These are phyloP conservation scores for Saccostrea echinata DNA, from an alignment of 1,140 invertebrate genomes.

Conservation along the genomic window DNA sequence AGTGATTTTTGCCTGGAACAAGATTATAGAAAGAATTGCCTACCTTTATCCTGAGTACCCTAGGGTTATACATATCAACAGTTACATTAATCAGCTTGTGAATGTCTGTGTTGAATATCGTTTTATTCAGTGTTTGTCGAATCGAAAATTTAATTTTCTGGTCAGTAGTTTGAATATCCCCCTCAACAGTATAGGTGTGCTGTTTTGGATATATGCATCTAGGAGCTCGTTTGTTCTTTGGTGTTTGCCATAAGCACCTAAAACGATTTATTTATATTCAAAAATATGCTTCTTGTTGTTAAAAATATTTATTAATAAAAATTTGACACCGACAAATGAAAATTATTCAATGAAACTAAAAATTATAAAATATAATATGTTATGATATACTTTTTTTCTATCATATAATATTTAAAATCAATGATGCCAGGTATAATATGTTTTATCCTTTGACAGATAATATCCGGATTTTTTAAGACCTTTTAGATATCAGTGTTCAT, in stretches of 20 bases:
- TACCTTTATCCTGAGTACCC: slow-evolving; percentile 14
- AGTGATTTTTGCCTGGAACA: no score
- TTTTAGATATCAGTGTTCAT: no score
- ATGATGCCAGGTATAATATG: no score
- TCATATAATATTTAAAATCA: no score
- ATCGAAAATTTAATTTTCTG: neutral
- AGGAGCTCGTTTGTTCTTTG: neutral
- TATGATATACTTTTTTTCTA: no score
- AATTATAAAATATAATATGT: no score
- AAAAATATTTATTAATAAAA: no score
- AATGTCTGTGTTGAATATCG: neutral
- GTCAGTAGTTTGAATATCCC: neutral
- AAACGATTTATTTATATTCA: neutral
- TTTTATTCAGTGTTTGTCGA: neutral
- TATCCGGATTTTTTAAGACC: no score
- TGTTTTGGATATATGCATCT: neutral
- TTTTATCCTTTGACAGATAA: no score
- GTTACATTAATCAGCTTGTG: neutral
- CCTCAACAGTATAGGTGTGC: neutral
- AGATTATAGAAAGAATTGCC: neutral
- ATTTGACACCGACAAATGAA: no score
- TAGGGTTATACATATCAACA: neutral
- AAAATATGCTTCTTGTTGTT: no score
- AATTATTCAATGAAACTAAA: no score
- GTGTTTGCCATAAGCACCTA: neutral